Percentiles rank a stretch among this genome's conserved stretches.
These are phyloP conservation scores for Aleiodes sp. DNA, from an alignment of 1,140 invertebrate genomes.

Conservation along the genomic window DNA sequence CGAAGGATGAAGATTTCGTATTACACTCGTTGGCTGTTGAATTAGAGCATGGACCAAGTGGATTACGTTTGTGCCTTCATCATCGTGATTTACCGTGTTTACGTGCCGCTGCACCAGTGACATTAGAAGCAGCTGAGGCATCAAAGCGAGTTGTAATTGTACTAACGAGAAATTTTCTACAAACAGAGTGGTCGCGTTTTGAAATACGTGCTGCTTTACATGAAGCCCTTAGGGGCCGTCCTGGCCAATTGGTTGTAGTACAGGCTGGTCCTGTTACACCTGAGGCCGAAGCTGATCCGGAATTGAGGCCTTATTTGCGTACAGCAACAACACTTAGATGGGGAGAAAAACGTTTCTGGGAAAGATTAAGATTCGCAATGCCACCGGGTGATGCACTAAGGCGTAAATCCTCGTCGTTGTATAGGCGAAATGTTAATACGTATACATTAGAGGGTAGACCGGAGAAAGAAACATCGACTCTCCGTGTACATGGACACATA, in stretches of 20 bases:
- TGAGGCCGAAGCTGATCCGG: conserved; percentile 85
- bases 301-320: conserved; percentile 87
- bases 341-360: conserved; percentile 92
- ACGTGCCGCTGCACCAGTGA: conserved; percentile 77
- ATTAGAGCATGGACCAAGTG: conserved; percentile 78
- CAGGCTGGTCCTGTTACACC: conserved; percentile 81
- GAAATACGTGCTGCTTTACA: conserved; percentile 86
- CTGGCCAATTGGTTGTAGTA: conserved; percentile 87
- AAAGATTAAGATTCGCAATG: conserved; percentile 88
- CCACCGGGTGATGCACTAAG: conserved; percentile 69
- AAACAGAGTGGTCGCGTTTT: conserved; percentile 86
- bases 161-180: conserved; percentile 83
- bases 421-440: conserved; percentile 80
- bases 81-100: conserved; percentile 84
- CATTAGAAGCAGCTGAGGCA: conserved; percentile 87
- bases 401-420: conserved; percentile 66
- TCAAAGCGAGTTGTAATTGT: conserved; percentile 82
- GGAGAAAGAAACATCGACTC: conserved; percentile 66
- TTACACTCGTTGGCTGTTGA: conserved; percentile 83
- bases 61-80: conserved; percentile 87
- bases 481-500: conserved; percentile 64
- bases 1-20: conserved; percentile 91
- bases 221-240: conserved; percentile 83
- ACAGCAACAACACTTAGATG: conserved; percentile 83
- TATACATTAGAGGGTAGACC: conserved; percentile 73